These are phyloP conservation scores for Anolis apletophallus DNA, from an alignment of 2,797 vertebrate genomes.

Conservation along the genomic window DNA sequence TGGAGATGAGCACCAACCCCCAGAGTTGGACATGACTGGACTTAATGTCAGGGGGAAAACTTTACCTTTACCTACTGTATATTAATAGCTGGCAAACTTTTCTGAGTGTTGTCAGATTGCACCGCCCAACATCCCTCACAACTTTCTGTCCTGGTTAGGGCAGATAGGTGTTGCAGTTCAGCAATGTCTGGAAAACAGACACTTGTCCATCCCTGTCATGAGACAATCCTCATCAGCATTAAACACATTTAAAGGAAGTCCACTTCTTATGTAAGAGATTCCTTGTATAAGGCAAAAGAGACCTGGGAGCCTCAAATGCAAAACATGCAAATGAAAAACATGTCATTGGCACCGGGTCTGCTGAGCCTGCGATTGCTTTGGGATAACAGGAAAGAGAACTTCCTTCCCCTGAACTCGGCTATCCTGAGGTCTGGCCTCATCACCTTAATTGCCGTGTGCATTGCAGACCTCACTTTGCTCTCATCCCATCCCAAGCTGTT, in stretches of 20 bases:
- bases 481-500: background rate
- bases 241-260: background rate
- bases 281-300: background rate
- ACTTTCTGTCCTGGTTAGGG: background rate
- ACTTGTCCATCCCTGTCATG: background rate
- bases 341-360: conserved; percentile 5
- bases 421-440: background rate
- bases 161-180: background rate
- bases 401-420: conserved; percentile 44
- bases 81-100: too few species aligned
- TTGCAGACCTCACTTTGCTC: background rate
- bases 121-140: background rate
- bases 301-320: background rate
- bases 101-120: background rate
- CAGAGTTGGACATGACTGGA: too few species aligned
- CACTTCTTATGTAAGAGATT: too few species aligned
- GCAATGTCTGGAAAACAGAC: background rate
- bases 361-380: conserved; percentile 19
- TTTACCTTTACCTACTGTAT: too few species aligned
- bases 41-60: too few species aligned
- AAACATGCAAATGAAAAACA: background rate
- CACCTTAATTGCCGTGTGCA: background rate
- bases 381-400: conserved; percentile 67
- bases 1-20: too few species aligned
- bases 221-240: too few species aligned